These are phyloP conservation scores for Lanius collurio DNA, from an alignment of 2,113 vertebrate species.

Conservation along the genomic window DNA sequence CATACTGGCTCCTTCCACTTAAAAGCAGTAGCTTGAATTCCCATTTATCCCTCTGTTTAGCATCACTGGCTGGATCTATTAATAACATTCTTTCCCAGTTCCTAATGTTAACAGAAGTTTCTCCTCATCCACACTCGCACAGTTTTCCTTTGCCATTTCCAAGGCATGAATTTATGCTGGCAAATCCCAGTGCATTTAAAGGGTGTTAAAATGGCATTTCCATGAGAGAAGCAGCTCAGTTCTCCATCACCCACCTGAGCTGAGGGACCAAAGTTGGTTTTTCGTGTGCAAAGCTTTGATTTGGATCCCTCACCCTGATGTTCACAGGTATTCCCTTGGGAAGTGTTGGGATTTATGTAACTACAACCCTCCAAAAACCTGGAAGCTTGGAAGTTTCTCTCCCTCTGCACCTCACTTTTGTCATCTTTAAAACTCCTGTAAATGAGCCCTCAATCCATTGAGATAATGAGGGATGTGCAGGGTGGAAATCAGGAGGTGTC, in stretches of 20 bases:
- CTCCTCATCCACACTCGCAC: rapidly evolving
- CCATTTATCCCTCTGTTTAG: not conserved
- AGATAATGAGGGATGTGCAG: not conserved
- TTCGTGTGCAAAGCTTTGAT: not conserved
- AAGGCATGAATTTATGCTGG: not conserved
- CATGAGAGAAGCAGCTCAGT: not conserved
- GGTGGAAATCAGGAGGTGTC: not conserved
- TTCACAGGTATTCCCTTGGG: not conserved
- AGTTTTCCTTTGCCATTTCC: not conserved
- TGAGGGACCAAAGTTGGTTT: not conserved
- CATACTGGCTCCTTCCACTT: not conserved
- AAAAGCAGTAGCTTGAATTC: not conserved
- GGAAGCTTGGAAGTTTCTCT: not conserved
- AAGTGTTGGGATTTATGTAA: not conserved
- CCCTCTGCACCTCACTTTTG: not conserved
- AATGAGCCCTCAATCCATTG: not conserved
- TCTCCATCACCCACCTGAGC: not conserved
- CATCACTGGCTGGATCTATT: not conserved
- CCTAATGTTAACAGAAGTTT: not conserved
- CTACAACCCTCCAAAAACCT: not conserved
- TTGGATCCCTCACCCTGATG: not conserved
- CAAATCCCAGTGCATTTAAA: not conserved
- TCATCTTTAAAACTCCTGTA: not conserved
- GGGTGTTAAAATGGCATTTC: not conserved
- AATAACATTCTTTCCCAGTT: not conserved